These are phyloP conservation scores for Oreochromis spilurus DNA, from an alignment of 2,113 vertebrate species.

Conservation along the genomic window DNA sequence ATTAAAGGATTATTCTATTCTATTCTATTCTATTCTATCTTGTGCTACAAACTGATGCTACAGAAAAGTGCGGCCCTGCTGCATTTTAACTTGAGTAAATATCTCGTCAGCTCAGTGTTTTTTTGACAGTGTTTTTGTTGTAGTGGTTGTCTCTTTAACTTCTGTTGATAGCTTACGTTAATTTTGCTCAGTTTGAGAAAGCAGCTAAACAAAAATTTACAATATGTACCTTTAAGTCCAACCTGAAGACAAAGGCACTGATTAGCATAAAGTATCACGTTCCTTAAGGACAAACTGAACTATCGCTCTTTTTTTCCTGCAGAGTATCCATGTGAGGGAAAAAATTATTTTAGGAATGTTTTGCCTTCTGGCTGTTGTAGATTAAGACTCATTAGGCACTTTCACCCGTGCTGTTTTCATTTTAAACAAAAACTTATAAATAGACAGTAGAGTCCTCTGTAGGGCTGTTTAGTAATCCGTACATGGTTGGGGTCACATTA, in stretches of 20 bases:
- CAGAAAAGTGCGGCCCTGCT: not conserved
- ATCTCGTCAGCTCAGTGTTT: not conserved
- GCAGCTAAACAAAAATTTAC: not conserved
- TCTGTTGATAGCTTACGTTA: not conserved
- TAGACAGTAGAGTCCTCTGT: not conserved
- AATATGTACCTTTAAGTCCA: not conserved
- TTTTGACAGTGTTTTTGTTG: not conserved
- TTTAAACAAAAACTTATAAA: not conserved
- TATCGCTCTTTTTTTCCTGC: fast-evolving
- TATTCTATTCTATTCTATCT: too few species aligned
- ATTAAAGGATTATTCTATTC: too few species aligned
- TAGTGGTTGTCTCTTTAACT: not conserved
- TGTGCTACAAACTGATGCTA: not conserved
- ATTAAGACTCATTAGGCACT: not conserved
- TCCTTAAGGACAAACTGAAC: not conserved
- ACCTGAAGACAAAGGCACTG: not conserved
- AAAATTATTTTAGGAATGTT: not conserved
- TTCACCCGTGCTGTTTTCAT: not conserved
- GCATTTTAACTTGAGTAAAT: not conserved
- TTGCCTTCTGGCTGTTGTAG: not conserved
- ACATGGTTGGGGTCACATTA: not conserved
- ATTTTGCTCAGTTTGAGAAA: not conserved
- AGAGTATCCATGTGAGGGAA: not conserved
- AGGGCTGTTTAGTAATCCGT: not conserved
- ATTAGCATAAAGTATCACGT: not conserved